Conservation (phyloP, 2,797 vertebrate species). For the Lepilemur ruficaudatus region DNA sequence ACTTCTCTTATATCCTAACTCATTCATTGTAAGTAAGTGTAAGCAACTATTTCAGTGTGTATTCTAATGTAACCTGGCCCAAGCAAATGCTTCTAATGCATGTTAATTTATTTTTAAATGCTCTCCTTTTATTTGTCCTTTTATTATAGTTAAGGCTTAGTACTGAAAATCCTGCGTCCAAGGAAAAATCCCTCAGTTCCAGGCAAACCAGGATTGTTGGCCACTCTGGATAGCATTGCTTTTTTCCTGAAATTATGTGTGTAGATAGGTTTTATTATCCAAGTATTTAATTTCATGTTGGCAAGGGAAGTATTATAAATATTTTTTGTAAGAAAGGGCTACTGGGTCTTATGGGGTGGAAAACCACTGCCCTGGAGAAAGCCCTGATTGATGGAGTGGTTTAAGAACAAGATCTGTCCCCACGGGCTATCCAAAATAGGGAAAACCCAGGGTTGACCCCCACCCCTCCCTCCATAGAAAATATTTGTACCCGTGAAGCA, state of each 20-base stretch:
- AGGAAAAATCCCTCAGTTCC: not conserved
- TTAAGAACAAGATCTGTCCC: constrained; percentile 11
- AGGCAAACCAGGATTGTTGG: not conserved
- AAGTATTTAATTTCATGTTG: constrained; percentile 6
- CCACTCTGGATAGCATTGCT: not conserved
- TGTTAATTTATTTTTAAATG: not conserved
- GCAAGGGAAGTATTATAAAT: not conserved
- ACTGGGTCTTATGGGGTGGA: not conserved
- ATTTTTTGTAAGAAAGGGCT: not conserved
- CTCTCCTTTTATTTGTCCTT: not conserved
- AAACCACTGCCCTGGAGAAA: not conserved
- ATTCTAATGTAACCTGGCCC: not conserved
- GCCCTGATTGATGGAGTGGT: not conserved
- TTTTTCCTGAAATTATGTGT: not conserved
- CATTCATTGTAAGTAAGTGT: not conserved
- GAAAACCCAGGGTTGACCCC: not conserved
- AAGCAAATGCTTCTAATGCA: not conserved
- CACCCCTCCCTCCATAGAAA: not conserved
- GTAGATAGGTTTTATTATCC: not conserved
- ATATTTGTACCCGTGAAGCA: not conserved
- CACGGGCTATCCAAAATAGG: not conserved
- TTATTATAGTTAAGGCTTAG: not conserved
- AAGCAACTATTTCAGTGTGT: not conserved
- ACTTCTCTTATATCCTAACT: not conserved
- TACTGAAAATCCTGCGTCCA: not conserved